Evolutionary conservation across 2,797 vertebrate species (phyloP).

Genomic region (Sebastes umbrosus): DNA sequence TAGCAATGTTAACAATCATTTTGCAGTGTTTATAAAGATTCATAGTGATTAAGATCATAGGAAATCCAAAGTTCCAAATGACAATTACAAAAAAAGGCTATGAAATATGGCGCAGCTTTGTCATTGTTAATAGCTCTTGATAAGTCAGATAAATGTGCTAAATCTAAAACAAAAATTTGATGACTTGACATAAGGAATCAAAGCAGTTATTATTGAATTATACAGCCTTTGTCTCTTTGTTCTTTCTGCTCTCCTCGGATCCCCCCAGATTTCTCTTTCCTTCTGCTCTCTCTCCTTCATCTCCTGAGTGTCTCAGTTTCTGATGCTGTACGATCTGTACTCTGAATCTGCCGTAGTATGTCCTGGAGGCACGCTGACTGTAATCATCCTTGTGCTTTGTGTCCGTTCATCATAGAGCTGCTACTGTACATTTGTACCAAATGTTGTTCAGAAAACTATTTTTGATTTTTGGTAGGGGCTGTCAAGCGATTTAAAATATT

Average conservation of each 20-base stretch:
- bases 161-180: background rate
- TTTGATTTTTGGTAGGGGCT: no score
- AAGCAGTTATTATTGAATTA: constrained; percentile 18
- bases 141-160: background rate
- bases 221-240: constrained; percentile 6
- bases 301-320: constrained; percentile 20
- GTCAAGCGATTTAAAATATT: no score
- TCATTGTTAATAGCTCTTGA: background rate
- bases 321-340: constrained; percentile 18
- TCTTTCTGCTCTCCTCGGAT: constrained; percentile 12
- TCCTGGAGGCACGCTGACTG: constrained; percentile 46
- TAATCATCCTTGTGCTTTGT: constrained; percentile 11
- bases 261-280: background rate
- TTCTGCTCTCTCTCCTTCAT: constrained; percentile 15
- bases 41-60: background rate
- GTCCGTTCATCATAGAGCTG: constrained; percentile 20
- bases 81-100: background rate
- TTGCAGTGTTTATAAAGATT: background rate
- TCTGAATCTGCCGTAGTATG: constrained; percentile 14
- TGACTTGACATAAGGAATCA: constrained; percentile 10
- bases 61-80: background rate
- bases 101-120: background rate
- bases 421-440: background rate
- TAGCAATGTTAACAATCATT: background rate
- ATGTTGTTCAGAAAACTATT: background rate